A percentile compares a stretch with the other conserved stretches of the same genome.
Conservation (phyloP, 2,113 vertebrate genomes). For the Pyxicephalus adspersus region DNA sequence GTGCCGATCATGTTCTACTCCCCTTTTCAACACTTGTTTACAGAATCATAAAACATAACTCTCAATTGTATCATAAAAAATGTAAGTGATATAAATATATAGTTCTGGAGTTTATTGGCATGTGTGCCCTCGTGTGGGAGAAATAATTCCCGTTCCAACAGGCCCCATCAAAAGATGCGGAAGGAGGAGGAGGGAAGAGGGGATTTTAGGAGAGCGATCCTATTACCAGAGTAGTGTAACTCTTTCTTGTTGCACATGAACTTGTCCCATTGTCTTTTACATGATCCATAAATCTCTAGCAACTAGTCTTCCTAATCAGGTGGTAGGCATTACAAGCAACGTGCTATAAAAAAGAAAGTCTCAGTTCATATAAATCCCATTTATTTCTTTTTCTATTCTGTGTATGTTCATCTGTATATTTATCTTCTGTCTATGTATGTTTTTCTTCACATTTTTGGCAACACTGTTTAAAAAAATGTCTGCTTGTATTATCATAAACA, state of each 20-base stretch:
- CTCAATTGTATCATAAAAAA: conserved; percentile 44
- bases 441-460: conserved; percentile 24
- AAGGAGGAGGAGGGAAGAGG: conserved; percentile 1
- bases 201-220: conserved; percentile 14
- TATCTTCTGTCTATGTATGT: conserved; percentile 22
- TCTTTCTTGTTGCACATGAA: conserved; percentile 12
- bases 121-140: conserved; percentile 48
- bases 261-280: neutral
- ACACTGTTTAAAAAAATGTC: neutral
- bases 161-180: conserved; percentile 5
- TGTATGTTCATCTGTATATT: conserved; percentile 20
- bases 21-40: conserved; percentile 50
- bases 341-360: neutral
- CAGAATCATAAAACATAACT: conserved; percentile 48
- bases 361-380: conserved; percentile 2
- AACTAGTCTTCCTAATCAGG: neutral
- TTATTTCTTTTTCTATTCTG: conserved; percentile 17
- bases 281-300: neutral
- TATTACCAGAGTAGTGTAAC: conserved; percentile 17
- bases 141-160: conserved; percentile 17
- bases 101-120: conserved; percentile 48
- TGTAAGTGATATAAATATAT: conserved; percentile 45
- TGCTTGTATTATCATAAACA: conserved; percentile 39
- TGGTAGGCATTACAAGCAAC: conserved; percentile 5
- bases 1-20: conserved; percentile 44